These are phyloP conservation scores for Amitus sp. DNA, from an alignment of 2,888 invertebrate genomes.

Conservation along the genomic window DNA sequence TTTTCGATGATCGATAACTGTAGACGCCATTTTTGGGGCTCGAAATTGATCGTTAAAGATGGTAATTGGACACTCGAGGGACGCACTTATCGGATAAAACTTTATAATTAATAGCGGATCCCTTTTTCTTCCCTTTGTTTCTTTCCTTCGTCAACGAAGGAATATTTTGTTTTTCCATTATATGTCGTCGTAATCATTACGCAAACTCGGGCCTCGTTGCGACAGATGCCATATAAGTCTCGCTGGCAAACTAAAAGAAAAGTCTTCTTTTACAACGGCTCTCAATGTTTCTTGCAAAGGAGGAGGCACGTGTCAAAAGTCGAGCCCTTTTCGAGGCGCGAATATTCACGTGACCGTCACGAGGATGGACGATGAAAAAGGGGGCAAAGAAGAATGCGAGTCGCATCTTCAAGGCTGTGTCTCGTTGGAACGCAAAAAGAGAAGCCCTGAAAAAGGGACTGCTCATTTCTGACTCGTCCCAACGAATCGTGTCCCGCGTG, in stretches of 20 bases:
- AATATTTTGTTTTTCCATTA: constrained; percentile 12
- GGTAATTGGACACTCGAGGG: no score
- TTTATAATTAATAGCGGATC: no score
- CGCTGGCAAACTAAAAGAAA: constrained; percentile 15
- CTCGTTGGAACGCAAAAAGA: constrained; percentile 18
- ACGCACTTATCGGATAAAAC: no score
- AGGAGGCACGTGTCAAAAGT: constrained; percentile 34
- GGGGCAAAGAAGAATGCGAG: no score
- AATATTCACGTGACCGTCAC: not conserved
- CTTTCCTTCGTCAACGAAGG: no score
- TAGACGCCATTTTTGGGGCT: not conserved
- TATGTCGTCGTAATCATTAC: constrained; percentile 25
- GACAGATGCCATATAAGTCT: constrained; percentile 29
- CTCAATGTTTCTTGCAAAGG: constrained; percentile 19
- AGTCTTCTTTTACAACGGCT: constrained; percentile 26
- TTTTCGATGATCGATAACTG: constrained; percentile 10
- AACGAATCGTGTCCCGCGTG: constrained; percentile 21
- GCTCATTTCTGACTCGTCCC: constrained; percentile 36
- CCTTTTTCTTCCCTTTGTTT: not conserved
- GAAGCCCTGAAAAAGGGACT: constrained; percentile 21
- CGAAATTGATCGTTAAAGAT: no score
- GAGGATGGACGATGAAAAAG: no score
- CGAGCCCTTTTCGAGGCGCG: constrained; percentile 15
- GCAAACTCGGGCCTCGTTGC: constrained; percentile 27
- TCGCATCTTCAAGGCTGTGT: constrained; percentile 1